Evolutionary conservation across 1,140 invertebrate genomes (phyloP).

Genomic region (Brachionus rotundiformis): DNA sequence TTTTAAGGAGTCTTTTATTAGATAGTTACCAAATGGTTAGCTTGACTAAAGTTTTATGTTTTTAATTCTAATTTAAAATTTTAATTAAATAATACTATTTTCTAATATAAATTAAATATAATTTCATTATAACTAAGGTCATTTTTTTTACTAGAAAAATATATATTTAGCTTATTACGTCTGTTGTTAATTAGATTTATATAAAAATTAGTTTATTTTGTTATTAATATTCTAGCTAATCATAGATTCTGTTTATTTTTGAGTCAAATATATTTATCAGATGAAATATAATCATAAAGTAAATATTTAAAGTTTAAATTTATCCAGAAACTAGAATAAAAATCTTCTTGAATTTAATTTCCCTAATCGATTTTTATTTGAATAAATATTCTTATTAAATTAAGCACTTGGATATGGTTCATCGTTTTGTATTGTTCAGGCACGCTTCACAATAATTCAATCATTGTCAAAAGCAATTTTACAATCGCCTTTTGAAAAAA

Average conservation of each 20-base stretch:
- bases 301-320: slow-evolving; percentile 23
- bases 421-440: neutral
- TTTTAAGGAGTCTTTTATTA: neutral
- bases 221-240: slow-evolving; percentile 12
- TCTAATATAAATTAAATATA: neutral
- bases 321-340: neutral
- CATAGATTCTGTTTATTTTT: neutral
- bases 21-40: neutral
- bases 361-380: neutral
- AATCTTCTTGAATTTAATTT: slow-evolving; percentile 21
- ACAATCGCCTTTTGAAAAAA: neutral
- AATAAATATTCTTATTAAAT: neutral
- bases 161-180: neutral
- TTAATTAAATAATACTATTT: neutral
- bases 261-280: neutral
- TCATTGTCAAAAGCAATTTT: neutral
- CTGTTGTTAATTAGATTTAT: neutral
- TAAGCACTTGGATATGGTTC: neutral
- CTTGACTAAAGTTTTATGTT: neutral
- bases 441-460: neutral
- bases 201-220: neutral
- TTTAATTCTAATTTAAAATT: neutral
- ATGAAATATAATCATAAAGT: slow-evolving; percentile 7
- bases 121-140: too few species aligned
- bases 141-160: too few species aligned